phyloP scores from a whole-genome alignment of 2,113 vertebrate genomes.

The Lophius piscatorius region DNA sequence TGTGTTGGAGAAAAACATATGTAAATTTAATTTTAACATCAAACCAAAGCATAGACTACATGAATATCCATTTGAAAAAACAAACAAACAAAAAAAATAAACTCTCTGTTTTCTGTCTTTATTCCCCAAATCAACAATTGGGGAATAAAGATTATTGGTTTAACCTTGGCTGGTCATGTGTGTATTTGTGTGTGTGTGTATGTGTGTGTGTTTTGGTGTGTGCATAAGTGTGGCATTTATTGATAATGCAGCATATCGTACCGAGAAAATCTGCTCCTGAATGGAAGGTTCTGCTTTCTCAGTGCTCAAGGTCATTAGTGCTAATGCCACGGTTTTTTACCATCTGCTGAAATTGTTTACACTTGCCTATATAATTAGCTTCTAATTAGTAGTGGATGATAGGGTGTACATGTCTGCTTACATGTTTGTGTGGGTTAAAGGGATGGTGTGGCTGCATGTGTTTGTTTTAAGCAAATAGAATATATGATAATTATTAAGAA shows the following conservation, averaged over 20 bases:
- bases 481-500: constrained; percentile 60
- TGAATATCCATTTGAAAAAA: neutral
- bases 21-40: no score
- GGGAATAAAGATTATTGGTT: constrained; percentile 17
- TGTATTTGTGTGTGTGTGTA: constrained; percentile 12
- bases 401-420: constrained; percentile 57
- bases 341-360: constrained; percentile 93
- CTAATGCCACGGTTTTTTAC: constrained; percentile 79
- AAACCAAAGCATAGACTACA: no score
- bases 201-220: neutral
- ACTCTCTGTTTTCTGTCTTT: no score
- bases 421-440: constrained; percentile 56
- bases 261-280: constrained; percentile 64
- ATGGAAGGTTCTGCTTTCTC: constrained; percentile 56
- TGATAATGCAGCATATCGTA: constrained; percentile 61
- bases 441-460: constrained; percentile 12
- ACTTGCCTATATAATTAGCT: constrained; percentile 90
- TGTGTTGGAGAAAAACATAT: no score
- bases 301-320: constrained; percentile 84
- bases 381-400: constrained; percentile 88
- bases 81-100: neutral
- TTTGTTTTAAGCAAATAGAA: constrained; percentile 32
- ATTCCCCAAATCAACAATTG: constrained; percentile 4
- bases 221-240: constrained; percentile 47
- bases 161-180: constrained; percentile 10